Evolutionary conservation across 2,113 vertebrate species (phyloP), one percentile per base, ranked within the genome.

Genomic region (Scomber colias): DNA sequence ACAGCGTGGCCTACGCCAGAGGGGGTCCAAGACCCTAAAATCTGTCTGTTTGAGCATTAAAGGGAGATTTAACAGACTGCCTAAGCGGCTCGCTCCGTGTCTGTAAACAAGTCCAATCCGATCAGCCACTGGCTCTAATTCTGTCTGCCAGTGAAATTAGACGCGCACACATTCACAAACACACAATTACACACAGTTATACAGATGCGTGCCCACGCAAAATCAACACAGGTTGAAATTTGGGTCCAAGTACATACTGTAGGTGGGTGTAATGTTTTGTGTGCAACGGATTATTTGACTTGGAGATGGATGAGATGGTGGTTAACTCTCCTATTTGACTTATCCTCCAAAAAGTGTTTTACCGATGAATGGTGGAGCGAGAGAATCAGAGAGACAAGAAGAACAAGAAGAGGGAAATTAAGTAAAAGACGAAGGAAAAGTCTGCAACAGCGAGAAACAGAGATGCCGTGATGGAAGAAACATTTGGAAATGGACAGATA

Each of bases 31-130:
- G 81, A 83, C 90, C 72, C 89, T 89, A 92, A 95, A 96, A 95
- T 95, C 95, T 95, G 95, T 71, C n/a, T 75, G 93, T 95, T 95
- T 95, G 94, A 92, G 93, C 94, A 94, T 95, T 96, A 95, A 94
- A 93, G 94, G 90, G 73, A 92, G 96, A 94, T 96, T 96, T 96
- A 95, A 91, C 93, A 92, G 90, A 89, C 91, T 86, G 93, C 90
- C 73, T 94, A 93, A 95, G 95, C 93, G 73, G 93, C 95, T 95
- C 82, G 81, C 66, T 85, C 87, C 71, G 79, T 94, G 94, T 95
- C 95, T 95, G 95, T 95, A 95, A 96, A 94, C 95, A 95, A 95
- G 93, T 91, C 92, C 94, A 96, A 95, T 96, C 95, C 92, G 90
- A 94, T 95, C 94, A 95, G 95, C 93, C 93, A 88, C 93, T 92